Conservation (phyloP, 2,113 vertebrate species). For the Pachypanchax playfairii region DNA sequence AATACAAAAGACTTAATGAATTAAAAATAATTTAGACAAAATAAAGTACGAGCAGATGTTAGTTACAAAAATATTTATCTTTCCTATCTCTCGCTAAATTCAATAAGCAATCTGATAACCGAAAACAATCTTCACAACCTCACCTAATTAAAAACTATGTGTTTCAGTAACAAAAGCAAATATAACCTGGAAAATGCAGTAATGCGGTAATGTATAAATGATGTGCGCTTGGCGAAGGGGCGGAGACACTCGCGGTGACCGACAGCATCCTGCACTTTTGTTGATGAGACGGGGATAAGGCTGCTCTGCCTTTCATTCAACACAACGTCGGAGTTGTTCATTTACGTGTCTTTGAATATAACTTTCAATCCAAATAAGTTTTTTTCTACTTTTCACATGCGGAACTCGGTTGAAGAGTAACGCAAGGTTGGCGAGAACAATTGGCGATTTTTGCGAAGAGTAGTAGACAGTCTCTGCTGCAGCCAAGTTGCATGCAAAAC, state of each 20-base stretch:
- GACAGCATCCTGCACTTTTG: slow-evolving; percentile 53
- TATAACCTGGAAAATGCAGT: background rate
- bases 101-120: background rate
- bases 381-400: background rate
- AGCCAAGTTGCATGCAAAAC: slow-evolving; percentile 45
- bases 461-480: slow-evolving; percentile 36
- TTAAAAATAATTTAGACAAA: background rate
- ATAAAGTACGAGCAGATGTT: background rate
- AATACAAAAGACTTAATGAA: background rate
- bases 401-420: background rate
- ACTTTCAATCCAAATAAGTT: slow-evolving; percentile 36
- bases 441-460: slow-evolving; percentile 30
- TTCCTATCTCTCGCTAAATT: background rate
- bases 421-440: slow-evolving; percentile 6
- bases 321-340: slow-evolving; percentile 11
- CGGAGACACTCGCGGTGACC: slow-evolving; percentile 60
- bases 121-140: background rate
- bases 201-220: background rate
- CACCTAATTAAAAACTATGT: background rate
- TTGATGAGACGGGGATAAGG: slow-evolving; percentile 61
- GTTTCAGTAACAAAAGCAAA: background rate
- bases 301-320: slow-evolving; percentile 38
- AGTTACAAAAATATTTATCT: background rate
- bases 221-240: slow-evolving; percentile 41
- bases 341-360: background rate